Evolutionary conservation across 2,797 vertebrate species (phyloP).

Genomic region (Eurystomus glaucurus): DNA sequence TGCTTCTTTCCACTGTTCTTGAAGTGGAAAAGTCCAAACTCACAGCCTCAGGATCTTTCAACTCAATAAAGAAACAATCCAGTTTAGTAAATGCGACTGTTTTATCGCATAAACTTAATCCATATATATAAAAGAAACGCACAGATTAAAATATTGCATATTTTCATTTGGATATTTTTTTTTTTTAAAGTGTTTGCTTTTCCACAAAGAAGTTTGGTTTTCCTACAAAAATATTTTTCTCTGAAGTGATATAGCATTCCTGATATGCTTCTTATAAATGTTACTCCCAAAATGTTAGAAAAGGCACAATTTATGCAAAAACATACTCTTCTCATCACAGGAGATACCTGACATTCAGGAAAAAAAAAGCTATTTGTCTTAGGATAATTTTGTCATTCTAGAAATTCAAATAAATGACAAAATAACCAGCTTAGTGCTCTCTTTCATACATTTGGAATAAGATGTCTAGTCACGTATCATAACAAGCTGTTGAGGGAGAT

Average conservation of each 20-base stretch:
- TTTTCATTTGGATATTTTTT: neutral
- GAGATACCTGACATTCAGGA: neutral
- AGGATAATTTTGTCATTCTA: neutral
- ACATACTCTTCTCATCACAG: neutral
- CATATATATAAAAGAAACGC: neutral
- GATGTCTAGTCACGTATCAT: neutral
- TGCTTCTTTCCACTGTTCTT: neutral
- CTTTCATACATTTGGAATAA: neutral
- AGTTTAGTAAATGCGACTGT: neutral
- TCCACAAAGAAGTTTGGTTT: neutral
- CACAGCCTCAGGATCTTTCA: neutral
- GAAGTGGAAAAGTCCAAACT: neutral
- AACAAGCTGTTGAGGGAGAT: neutral
- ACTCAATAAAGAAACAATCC: neutral
- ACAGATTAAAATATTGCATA: neutral
- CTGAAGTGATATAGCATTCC: neutral
- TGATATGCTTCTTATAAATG: neutral
- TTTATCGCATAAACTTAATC: neutral
- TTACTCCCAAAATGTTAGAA: neutral
- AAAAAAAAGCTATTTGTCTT: neutral
- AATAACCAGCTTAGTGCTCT: neutral
- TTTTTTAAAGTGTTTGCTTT: neutral
- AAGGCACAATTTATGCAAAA: neutral
- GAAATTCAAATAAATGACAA: neutral
- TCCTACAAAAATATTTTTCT: neutral